Base-by-base conservation (phyloP, 2,113 vertebrate genomes). In the Scomber japonicus region DNA sequence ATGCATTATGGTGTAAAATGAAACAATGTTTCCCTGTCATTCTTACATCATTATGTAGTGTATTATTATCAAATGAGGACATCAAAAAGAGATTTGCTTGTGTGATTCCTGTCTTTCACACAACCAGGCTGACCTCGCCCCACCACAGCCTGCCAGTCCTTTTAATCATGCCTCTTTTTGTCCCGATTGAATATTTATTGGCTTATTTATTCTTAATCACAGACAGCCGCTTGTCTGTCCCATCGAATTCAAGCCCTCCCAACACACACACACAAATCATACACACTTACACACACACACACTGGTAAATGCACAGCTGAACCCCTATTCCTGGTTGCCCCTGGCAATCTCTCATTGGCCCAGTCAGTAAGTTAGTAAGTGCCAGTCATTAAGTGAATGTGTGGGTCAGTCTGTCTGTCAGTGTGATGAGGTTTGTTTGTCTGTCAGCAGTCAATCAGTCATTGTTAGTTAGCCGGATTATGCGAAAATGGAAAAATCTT, bases 181-280 rank as follows among this genome's bases (percentile, higher is more conserved):
- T 90, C 84, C 86, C 90, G 81, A 91, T 89, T 91, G 88, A 92
- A 94, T 94, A 92, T 92, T 92, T 91, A 91, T 93, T 93, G 89
- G 82, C 90, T 91, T 92, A 92, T 93, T 92, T 93, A 93, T 91
- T 94, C 89, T 92, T 92, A 92, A 93, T 92, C 90, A 92, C 88
- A 92, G 80, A 66, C 85, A 87, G 89, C 48, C 73, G 65, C 80
- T 80, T 85, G 57, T 85, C 79, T 86, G 70, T 75, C 72, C 66
- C 55, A 54, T 71, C 45, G 48, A 60, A 27, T 80, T 72, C 76
- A 79, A 50, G 27, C 64, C 16, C 54, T 8, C 5, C 44, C 7
- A 60, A 77, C 62, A 71, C 55, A 63, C 51, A 48, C 46, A 48
- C 30, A 63, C 19, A 45, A 21, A 21, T 21, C 19, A 17, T 21